Percentiles rank a stretch among this genome's conserved stretches.
Evolutionary conservation across 2,888 invertebrate species (phyloP).

Genomic region (Bellardia pandia): DNA sequence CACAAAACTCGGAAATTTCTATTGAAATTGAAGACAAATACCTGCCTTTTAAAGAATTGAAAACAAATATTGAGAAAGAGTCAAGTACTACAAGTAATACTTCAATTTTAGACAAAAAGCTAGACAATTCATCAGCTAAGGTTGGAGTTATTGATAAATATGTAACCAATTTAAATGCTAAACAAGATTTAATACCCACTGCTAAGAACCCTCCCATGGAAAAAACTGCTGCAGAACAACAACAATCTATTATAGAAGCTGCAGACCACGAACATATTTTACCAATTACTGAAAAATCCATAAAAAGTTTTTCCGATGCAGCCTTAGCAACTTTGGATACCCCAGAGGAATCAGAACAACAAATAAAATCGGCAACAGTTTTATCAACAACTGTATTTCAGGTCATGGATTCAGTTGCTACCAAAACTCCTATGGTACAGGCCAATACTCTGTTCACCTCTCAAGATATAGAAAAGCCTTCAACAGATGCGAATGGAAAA

Average conservation of each 20-base stretch:
- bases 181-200: neutral
- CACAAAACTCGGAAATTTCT: neutral
- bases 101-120: neutral
- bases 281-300: neutral
- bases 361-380: constrained; percentile 58
- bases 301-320: neutral
- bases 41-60: neutral
- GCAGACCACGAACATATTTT: neutral
- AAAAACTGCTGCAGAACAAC: neutral
- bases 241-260: neutral
- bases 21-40: neutral
- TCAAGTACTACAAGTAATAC: too few relatives aligned
- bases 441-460: constrained; percentile 62
- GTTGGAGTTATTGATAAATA: too few relatives aligned
- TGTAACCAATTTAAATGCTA: too few relatives aligned
- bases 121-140: neutral
- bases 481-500: neutral
- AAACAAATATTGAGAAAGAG: neutral
- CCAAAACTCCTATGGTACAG: constrained; percentile 75
- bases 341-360: neutral
- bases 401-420: constrained; percentile 76
- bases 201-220: neutral
- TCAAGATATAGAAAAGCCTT: constrained; percentile 14
- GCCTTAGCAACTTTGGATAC: neutral
- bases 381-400: constrained; percentile 80